phyloP scores from a whole-genome alignment of 2,888 invertebrate species.

The Neuroscelio doddi region DNA sequence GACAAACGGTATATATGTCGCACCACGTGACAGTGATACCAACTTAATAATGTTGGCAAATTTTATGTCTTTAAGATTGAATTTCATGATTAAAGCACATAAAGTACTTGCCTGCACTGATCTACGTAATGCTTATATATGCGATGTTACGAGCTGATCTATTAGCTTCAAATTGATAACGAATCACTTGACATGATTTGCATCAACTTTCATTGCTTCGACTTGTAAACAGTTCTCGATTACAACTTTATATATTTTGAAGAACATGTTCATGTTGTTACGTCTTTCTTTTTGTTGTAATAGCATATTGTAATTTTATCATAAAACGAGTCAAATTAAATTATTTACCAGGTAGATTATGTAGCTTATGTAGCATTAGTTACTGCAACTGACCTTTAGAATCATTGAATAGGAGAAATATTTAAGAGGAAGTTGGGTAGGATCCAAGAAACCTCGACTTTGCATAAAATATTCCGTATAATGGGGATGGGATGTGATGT shows the following conservation, averaged over 20 bases:
- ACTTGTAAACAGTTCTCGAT: neutral
- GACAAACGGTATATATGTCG: neutral
- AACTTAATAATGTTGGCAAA: too few relatives aligned
- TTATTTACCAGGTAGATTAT: neutral
- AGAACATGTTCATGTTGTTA: too few relatives aligned
- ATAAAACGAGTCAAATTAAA: too few relatives aligned
- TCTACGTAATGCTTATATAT: neutral
- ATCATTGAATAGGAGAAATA: slow-evolving; percentile 13
- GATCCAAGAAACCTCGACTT: slow-evolving; percentile 11
- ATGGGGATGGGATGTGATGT: slow-evolving; percentile 7
- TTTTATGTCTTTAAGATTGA: neutral
- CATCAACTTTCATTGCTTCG: neutral
- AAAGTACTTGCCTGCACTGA: too few relatives aligned
- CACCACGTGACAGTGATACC: neutral
- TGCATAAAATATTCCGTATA: slow-evolving; percentile 1
- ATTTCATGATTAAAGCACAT: neutral
- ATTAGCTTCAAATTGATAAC: neutral
- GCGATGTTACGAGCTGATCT: neutral
- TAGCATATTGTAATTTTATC: too few relatives aligned
- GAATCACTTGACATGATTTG: neutral
- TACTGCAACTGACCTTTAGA: slow-evolving; percentile 1
- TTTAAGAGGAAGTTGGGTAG: slow-evolving; percentile 7
- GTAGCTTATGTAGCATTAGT: neutral
- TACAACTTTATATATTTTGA: too few relatives aligned
- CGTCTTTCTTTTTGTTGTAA: too few relatives aligned